phyloP scores from a whole-genome alignment of 2,797 vertebrate species.

The Pseudopleuronectes americanus region DNA sequence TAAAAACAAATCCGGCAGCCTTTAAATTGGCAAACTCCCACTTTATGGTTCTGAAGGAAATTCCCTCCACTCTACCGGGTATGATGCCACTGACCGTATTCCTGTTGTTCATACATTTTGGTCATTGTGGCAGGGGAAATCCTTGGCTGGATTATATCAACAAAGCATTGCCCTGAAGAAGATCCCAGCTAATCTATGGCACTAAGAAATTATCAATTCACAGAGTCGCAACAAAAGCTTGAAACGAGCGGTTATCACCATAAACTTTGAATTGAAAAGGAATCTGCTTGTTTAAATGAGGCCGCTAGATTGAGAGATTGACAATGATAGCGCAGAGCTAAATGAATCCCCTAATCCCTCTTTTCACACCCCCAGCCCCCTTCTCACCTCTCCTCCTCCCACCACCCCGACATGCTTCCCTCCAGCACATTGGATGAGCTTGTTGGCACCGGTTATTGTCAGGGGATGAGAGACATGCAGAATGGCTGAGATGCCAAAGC shows the following conservation, averaged over 20 bases:
- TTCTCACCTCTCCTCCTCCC: slow-evolving; percentile 53
- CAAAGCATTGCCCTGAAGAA: slow-evolving; percentile 42
- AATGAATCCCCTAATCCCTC: slow-evolving; percentile 67
- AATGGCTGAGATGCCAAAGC: slow-evolving; percentile 56
- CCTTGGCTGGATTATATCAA: slow-evolving; percentile 52
- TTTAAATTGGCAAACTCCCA: slow-evolving; percentile 23
- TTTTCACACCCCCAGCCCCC: slow-evolving; percentile 60
- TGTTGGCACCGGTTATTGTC: slow-evolving; percentile 65
- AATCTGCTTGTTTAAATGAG: slow-evolving; percentile 25
- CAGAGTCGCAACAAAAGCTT: slow-evolving; percentile 28
- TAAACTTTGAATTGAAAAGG: slow-evolving; percentile 21
- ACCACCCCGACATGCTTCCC: slow-evolving; percentile 42
- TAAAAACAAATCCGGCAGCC: slow-evolving; percentile 9
- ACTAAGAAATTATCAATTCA: slow-evolving; percentile 33
- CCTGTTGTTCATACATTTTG: slow-evolving; percentile 41
- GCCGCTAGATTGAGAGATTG: slow-evolving; percentile 47
- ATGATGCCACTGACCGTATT: slow-evolving; percentile 42
- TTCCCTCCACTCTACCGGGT: slow-evolving; percentile 34
- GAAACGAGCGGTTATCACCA: slow-evolving; percentile 17
- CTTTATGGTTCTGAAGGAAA: slow-evolving; percentile 61
- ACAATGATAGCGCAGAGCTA: slow-evolving; percentile 43
- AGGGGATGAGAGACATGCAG: slow-evolving; percentile 72
- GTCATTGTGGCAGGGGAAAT: slow-evolving; percentile 58
- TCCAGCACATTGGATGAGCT: slow-evolving; percentile 58
- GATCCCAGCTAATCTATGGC: slow-evolving; percentile 48